These are phyloP conservation scores for Paracyprichromis sp. DNA, from an alignment of 2,113 vertebrate species.

Conservation along the genomic window DNA sequence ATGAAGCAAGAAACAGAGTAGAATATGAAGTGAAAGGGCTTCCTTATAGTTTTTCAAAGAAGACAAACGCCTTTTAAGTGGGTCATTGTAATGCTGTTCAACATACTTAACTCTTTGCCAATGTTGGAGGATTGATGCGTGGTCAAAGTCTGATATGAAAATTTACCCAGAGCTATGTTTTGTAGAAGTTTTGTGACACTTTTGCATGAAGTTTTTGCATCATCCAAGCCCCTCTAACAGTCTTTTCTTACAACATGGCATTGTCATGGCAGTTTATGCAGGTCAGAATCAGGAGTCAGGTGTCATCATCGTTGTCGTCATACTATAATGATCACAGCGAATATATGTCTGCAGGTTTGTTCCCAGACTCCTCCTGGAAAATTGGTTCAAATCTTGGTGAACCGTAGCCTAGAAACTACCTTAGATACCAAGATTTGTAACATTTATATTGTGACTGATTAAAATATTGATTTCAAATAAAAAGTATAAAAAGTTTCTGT, in stretches of 20 bases:
- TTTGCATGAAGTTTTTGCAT: neutral
- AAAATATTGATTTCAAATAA: neutral
- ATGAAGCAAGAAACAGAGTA: neutral
- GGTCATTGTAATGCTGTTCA: neutral
- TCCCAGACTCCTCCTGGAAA: neutral
- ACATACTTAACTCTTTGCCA: neutral
- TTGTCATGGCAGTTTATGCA: neutral
- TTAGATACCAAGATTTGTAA: neutral
- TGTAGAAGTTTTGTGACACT: neutral
- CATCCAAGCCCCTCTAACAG: neutral
- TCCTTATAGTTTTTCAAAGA: neutral
- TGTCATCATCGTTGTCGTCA: neutral
- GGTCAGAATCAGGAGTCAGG: neutral
- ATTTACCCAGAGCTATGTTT: neutral
- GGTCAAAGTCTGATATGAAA: neutral
- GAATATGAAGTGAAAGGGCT: neutral
- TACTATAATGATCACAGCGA: neutral
- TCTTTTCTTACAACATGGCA: neutral
- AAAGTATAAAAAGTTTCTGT: neutral
- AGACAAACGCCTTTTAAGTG: neutral
- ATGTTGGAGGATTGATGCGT: neutral
- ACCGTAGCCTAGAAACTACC: neutral
- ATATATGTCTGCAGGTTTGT: neutral
- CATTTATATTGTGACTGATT: neutral
- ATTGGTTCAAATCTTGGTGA: neutral